Evolutionary conservation across 2,797 vertebrate genomes (phyloP).

Genomic region (Heterohyrax brucei): DNA sequence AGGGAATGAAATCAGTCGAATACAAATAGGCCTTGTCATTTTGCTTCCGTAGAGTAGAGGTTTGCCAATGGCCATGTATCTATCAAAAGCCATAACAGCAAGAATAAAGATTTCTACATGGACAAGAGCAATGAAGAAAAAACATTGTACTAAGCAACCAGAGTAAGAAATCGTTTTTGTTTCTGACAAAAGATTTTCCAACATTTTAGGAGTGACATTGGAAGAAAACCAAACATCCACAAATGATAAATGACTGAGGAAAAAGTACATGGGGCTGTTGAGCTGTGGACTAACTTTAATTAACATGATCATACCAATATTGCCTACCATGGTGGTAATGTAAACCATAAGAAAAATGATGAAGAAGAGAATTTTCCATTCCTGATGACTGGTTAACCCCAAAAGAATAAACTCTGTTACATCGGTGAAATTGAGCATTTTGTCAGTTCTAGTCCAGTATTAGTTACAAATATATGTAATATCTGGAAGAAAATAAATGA

Average conservation of each 20-base stretch:
- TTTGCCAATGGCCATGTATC: no score
- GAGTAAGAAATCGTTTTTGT: not conserved
- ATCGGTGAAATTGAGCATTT: no score
- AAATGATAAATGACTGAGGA: no score
- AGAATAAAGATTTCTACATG: not conserved
- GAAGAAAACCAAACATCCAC: no score
- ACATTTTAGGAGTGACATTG: no score
- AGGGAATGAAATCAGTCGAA: not conserved
- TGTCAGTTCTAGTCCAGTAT: not conserved
- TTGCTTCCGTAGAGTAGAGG: no score
- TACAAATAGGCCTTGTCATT: no score
- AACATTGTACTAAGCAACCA: not conserved
- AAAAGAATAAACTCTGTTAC: no score
- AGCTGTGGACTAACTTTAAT: not conserved
- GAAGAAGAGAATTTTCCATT: no score
- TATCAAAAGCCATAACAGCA: slow-evolving; percentile 10
- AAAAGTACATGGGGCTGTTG: not conserved
- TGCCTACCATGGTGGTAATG: not conserved
- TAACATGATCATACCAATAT: not conserved
- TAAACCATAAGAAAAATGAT: no score
- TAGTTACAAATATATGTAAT: not conserved
- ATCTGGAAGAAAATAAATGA: not conserved
- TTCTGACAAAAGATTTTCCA: no score
- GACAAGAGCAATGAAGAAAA: not conserved
- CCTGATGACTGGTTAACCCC: no score